Evolutionary conservation across 2,113 vertebrate genomes (phyloP).

Genomic region (Gavialis gangeticus): DNA sequence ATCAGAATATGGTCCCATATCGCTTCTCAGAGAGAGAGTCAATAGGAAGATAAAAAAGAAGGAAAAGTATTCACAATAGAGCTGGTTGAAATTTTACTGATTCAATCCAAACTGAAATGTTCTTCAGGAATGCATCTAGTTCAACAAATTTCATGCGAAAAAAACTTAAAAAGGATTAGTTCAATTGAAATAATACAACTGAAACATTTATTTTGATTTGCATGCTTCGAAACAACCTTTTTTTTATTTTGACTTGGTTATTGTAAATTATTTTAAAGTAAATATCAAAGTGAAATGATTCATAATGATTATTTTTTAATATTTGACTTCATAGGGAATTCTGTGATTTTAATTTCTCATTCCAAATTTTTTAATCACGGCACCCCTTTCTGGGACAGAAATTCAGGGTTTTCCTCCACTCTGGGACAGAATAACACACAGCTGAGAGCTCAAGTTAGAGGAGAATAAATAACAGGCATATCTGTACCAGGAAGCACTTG

Average conservation of each 20-base stretch:
- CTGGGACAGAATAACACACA: not conserved
- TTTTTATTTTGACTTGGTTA: not conserved
- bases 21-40: not conserved
- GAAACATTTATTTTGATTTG: not conserved
- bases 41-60: not conserved
- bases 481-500: no score
- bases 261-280: not conserved
- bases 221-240: not conserved
- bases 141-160: constrained; percentile 21
- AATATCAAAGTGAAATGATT: not conserved
- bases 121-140: not conserved
- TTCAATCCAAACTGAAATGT: constrained; percentile 2
- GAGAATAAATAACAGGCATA: not conserved
- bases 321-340: not conserved
- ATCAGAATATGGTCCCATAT: not conserved
- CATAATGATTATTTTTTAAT: not conserved
- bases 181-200: not conserved
- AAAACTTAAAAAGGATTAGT: not conserved
- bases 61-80: not conserved
- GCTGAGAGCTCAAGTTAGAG: not conserved
- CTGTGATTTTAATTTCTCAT: not conserved
- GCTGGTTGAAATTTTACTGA: not conserved
- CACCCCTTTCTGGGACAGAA: not conserved
- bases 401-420: not conserved
- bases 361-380: not conserved